Evolutionary conservation across 2,888 invertebrate species (phyloP), one percentile per base, ranked within the genome.

Genomic region (Andrena camellia): DNA sequence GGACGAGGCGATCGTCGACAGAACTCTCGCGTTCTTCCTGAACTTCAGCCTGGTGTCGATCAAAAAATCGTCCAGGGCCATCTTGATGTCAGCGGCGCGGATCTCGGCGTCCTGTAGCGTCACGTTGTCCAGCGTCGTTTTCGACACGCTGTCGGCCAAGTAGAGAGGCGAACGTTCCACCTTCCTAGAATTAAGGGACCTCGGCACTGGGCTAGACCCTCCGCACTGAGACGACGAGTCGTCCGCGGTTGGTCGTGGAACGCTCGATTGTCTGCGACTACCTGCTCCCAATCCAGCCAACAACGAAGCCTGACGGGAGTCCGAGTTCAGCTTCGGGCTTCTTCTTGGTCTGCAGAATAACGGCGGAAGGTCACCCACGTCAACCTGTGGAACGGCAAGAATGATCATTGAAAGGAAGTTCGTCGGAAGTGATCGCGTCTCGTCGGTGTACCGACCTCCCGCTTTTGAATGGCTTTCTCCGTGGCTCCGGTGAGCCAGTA

Each of bases 271-370:
- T 26, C 96, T 95, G 20, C 97, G 94, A 87, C 96, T 96, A 4
- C 95, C 95, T 0, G 95, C 95, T 52, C 95, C 95, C 64, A 95
- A 94, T 83, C 95, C 95, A 90, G 96, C 97, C 92, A 96, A 95
- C 59, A 97, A 94, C 4, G 97, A 97, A 0, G 97, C 96, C 89
- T 97, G 97, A 63, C 97, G 95, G 0, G 97, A 97, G 88, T 97
- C 97, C n/a, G 95, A 95, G 72, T 97, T 96, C 80, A 97, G 94
- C 88, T 97, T 96, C 0, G 98, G 98, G 93, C 97, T 97, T 86
- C 97, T 95, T 29, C 97, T 95, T 42, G 98, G 97, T 57, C 97
- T 96, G 91, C 97, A 97, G 94, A 98, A 98, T 63, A 98, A 94
- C 0, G 98, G 98, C 6, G 97, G 97, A 31, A 94, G 88, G 79